Percentiles rank a stretch among this genome's conserved stretches.
phyloP scores from a whole-genome alignment of 2,888 invertebrate genomes.

The Hermaeophaga mercurialis region DNA sequence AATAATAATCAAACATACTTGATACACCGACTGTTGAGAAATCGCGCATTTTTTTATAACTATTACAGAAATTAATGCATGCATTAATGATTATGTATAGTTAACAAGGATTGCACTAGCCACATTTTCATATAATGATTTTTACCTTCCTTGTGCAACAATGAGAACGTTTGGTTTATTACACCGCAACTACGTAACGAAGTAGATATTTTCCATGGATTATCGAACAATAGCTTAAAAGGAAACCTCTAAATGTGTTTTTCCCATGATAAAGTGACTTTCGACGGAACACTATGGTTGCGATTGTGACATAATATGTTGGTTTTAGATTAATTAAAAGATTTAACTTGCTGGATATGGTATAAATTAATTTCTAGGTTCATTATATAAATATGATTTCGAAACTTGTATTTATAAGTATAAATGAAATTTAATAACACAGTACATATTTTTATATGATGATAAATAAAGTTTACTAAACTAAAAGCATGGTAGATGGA shows the following conservation, averaged over 20 bases:
- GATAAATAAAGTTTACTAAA: too few species aligned
- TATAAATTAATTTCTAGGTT: too few species aligned
- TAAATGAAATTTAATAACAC: too few species aligned
- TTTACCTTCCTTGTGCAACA: slow-evolving; percentile 20
- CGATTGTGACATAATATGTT: slow-evolving; percentile 7
- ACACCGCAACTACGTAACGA: slow-evolving; percentile 17
- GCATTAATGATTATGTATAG: slow-evolving; percentile 9
- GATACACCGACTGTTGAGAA: not conserved
- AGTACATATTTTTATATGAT: too few species aligned
- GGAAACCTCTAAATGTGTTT: slow-evolving; percentile 4
- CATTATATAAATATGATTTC: too few species aligned
- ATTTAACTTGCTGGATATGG: too few species aligned
- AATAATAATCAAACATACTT: not conserved
- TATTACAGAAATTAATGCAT: slow-evolving; percentile 7
- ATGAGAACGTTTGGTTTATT: slow-evolving; percentile 16
- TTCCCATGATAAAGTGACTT: slow-evolving; percentile 15
- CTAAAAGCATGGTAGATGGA: too few species aligned
- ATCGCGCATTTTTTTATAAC: slow-evolving; percentile 6
- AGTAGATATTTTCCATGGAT: slow-evolving; percentile 19
- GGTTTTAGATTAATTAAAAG: too few species aligned
- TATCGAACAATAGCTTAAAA: slow-evolving; percentile 15
- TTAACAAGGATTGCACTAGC: slow-evolving; percentile 10
- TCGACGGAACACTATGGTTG: slow-evolving; percentile 6
- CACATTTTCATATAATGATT: slow-evolving; percentile 16
- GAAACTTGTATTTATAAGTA: too few species aligned